phyloP scores from a whole-genome alignment of 2,797 vertebrate species.

The Cryptoprocta ferox region DNA sequence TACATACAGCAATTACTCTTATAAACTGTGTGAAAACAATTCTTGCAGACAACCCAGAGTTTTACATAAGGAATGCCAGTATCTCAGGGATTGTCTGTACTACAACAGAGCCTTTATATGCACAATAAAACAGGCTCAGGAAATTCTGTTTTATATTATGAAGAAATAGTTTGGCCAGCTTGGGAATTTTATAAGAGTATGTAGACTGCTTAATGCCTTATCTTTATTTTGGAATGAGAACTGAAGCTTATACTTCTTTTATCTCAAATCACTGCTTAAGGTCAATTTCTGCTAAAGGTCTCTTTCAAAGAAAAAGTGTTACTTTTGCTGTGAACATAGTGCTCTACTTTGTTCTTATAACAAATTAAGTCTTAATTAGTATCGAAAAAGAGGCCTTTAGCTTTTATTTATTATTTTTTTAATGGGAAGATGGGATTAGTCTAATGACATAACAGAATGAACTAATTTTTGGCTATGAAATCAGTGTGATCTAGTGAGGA shows the following conservation, averaged over 20 bases:
- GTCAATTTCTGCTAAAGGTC: neutral
- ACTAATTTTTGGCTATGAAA: neutral
- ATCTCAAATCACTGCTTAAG: neutral
- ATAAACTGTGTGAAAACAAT: neutral
- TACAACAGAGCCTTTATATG: neutral
- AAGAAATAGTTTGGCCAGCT: neutral
- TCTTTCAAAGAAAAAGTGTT: neutral
- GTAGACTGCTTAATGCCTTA: neutral
- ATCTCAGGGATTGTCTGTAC: neutral
- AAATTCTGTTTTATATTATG: neutral
- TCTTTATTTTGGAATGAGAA: neutral
- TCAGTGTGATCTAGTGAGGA: neutral
- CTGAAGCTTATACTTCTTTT: neutral
- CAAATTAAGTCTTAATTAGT: constrained; percentile 11
- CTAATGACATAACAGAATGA: neutral
- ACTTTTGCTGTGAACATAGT: neutral
- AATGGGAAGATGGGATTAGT: neutral
- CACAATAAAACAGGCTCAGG: neutral
- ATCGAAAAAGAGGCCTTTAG: neutral
- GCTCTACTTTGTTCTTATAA: too few species aligned
- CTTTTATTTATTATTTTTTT: neutral
- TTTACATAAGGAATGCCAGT: neutral
- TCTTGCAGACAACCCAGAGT: neutral
- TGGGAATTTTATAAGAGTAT: neutral
- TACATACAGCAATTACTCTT: neutral